Evolutionary conservation across 2,888 invertebrate genomes (phyloP).

Genomic region (Sacculina carcini): DNA sequence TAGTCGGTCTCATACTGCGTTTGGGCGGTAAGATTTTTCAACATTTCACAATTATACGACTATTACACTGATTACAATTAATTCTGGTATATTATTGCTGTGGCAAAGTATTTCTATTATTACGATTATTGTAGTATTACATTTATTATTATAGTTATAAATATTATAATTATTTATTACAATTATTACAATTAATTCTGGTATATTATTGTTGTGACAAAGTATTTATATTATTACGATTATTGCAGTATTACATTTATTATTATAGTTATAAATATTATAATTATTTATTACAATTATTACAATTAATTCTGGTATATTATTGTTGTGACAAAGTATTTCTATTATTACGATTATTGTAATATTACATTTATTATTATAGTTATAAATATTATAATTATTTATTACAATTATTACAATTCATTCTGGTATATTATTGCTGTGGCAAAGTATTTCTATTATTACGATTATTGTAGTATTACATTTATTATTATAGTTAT

Average conservation of each 20-base stretch:
- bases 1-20: conserved; percentile 25
- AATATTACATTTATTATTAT: neutral
- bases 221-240: too few relatives aligned
- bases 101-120: too few relatives aligned
- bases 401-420: neutral
- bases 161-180: neutral
- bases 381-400: neutral
- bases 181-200: neutral
- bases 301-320: too few relatives aligned
- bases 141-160: neutral
- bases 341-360: too few relatives aligned
- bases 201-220: too few relatives aligned
- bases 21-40: conserved; percentile 7
- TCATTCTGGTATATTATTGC: too few relatives aligned
- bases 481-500: neutral
- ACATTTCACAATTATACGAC: neutral
- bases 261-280: neutral
- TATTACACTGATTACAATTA: neutral
- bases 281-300: neutral
- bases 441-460: too few relatives aligned
- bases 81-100: too few relatives aligned
- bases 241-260: neutral
- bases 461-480: too few relatives aligned
- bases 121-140: too few relatives aligned
- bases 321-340: too few relatives aligned